These are phyloP conservation scores for Caenorhabditis brenneri DNA, from an alignment of 1,140 invertebrate species.

Conservation along the genomic window DNA sequence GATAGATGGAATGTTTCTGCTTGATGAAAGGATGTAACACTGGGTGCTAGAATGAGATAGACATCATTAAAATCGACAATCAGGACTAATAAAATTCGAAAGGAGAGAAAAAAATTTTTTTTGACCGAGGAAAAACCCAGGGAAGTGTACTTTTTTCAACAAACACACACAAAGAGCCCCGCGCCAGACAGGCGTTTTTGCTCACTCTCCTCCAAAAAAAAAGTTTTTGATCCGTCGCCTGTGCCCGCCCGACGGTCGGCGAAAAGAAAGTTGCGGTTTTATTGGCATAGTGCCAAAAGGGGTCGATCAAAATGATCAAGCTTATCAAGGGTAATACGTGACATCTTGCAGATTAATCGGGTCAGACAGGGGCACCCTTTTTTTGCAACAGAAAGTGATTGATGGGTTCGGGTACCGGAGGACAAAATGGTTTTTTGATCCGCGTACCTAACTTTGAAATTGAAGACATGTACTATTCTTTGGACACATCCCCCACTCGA, in stretches of 20 bases:
- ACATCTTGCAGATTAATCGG: conserved; percentile 17
- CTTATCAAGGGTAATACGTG: neutral
- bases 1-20: too few species aligned
- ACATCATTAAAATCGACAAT: neutral
- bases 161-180: neutral
- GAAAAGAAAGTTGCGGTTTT: neutral
- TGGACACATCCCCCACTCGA: neutral
- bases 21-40: neutral
- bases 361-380: neutral
- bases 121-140: neutral
- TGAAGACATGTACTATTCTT: neutral
- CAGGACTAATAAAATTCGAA: neutral
- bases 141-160: neutral
- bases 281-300: neutral
- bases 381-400: conserved; percentile 26
- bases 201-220: neutral
- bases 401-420: neutral
- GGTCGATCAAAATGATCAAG: neutral
- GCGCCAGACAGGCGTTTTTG: neutral
- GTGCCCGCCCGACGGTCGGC: neutral
- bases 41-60: too few species aligned
- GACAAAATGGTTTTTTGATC: conserved; percentile 11
- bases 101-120: neutral
- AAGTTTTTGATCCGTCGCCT: neutral
- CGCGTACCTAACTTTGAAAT: neutral